Conservation (phyloP, 2,113 vertebrate genomes). For the Rhipidura dahli region DNA sequence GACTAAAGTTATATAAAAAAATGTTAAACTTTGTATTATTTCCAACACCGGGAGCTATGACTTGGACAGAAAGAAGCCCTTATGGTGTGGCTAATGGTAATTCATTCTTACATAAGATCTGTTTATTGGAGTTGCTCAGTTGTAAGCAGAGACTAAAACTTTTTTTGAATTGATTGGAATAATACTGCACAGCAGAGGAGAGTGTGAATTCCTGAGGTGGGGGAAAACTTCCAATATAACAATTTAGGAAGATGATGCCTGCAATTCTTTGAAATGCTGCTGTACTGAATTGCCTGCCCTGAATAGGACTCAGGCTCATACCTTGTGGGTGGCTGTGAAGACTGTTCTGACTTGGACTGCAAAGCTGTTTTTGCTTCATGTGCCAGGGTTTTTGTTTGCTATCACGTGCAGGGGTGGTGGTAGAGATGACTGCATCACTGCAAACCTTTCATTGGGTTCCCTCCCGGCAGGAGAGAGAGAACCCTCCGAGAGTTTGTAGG, state of each 20-base stretch:
- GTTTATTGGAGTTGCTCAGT: not conserved
- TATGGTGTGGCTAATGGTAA: not conserved
- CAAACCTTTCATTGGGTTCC: not conserved
- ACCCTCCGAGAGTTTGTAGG: accelerated
- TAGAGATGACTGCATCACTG: not conserved
- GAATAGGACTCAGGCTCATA: accelerated
- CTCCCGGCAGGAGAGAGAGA: not conserved
- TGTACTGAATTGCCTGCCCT: not conserved
- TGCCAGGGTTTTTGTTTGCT: not conserved
- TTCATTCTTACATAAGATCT: not conserved
- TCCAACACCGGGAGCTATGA: not conserved
- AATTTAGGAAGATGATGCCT: not conserved
- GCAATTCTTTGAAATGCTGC: not conserved
- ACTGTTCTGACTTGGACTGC: not conserved
- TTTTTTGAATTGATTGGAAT: not conserved
- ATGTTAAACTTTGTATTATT: not conserved
- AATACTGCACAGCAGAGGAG: not conserved
- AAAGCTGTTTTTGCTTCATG: not conserved
- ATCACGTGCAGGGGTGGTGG: not conserved
- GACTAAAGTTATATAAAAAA: not conserved
- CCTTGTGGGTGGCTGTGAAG: too few relatives aligned
- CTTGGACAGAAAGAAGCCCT: not conserved
- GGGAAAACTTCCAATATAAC: not conserved
- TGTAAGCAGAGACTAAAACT: not conserved
- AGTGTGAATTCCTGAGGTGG: not conserved